A percentile compares a stretch with the other conserved stretches of the same genome.
These are phyloP conservation scores for Bruchidius siliquastri DNA, from an alignment of 2,888 invertebrate species.

Conservation along the genomic window DNA sequence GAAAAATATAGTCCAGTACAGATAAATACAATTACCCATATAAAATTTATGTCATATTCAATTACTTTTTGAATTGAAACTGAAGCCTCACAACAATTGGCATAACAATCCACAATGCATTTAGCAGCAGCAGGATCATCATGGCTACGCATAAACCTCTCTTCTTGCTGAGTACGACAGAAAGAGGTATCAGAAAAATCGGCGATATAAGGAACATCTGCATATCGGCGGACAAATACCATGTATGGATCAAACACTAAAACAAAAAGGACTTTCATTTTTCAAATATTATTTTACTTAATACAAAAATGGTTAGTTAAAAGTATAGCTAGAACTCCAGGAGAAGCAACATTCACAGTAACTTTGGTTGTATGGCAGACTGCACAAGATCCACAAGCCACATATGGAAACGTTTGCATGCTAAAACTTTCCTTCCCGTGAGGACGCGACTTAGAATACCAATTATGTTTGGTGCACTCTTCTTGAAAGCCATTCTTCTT, in stretches of 20 bases:
- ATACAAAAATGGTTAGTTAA: neutral
- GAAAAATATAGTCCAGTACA: no score
- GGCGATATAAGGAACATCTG: conserved; percentile 42
- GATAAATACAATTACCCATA: neutral
- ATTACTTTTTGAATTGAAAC: conserved; percentile 12
- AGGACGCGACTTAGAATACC: no score
- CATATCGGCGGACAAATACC: conserved; percentile 45
- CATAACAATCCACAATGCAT: conserved; percentile 16
- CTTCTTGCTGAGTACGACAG: conserved; percentile 19
- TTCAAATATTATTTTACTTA: neutral
- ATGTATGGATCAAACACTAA: conserved; percentile 41
- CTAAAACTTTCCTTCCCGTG: no score
- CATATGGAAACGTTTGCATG: no score
- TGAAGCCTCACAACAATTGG: conserved; percentile 20
- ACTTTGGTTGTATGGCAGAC: no score
- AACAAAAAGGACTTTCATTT: conserved; percentile 11
- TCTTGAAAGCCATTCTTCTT: no score
- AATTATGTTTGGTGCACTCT: no score
- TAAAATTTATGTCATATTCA: neutral
- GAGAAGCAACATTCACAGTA: no score
- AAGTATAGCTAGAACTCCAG: no score
- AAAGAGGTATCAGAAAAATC: conserved; percentile 36
- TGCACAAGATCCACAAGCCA: no score
- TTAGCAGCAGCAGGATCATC: conserved; percentile 18
- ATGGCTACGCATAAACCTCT: conserved; percentile 21